These are phyloP conservation scores for Porites divaricata DNA, from an alignment of 92 coral and sea anemone species.

Conservation along the genomic window DNA sequence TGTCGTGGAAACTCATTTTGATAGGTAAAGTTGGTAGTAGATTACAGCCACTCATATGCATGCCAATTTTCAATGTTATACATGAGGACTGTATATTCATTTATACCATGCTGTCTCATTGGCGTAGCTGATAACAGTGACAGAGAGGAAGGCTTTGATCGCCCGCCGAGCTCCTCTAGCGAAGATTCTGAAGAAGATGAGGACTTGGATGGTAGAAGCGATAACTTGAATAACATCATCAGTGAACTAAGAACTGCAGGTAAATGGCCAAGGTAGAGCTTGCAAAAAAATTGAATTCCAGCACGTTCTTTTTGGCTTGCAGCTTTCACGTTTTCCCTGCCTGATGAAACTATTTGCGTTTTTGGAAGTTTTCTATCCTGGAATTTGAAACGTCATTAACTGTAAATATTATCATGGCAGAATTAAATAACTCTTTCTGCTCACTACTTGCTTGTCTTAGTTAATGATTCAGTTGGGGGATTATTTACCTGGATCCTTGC, in stretches of 20 bases:
- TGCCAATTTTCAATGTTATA: neutral
- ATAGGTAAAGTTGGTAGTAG: neutral
- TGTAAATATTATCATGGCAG: too few relatives aligned
- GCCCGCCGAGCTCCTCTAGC: slow-evolving; percentile 51
- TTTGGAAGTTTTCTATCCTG: too few relatives aligned
- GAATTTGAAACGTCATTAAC: too few relatives aligned
- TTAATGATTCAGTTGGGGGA: too few relatives aligned
- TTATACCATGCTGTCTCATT: neutral
- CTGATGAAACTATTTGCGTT: too few relatives aligned
- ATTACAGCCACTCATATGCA: neutral
- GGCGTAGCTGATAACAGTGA: slow-evolving; percentile 16
- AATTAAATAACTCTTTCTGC: too few relatives aligned
- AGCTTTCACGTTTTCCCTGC: neutral
- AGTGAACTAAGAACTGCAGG: slow-evolving; percentile 34
- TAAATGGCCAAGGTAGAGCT: neutral
- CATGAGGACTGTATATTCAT: neutral
- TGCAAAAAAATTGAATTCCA: neutral
- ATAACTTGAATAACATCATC: slow-evolving; percentile 14
- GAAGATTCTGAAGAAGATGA: slow-evolving; percentile 65
- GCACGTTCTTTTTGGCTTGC: neutral
- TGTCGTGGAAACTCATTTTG: too few relatives aligned
- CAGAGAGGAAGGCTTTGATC: slow-evolving; percentile 62
- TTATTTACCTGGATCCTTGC: too few relatives aligned
- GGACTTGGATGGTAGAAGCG: slow-evolving; percentile 4
- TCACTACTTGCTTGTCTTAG: too few relatives aligned